Conservation (phyloP, 1,140 invertebrate genomes). For the Aphelinus certus region DNA sequence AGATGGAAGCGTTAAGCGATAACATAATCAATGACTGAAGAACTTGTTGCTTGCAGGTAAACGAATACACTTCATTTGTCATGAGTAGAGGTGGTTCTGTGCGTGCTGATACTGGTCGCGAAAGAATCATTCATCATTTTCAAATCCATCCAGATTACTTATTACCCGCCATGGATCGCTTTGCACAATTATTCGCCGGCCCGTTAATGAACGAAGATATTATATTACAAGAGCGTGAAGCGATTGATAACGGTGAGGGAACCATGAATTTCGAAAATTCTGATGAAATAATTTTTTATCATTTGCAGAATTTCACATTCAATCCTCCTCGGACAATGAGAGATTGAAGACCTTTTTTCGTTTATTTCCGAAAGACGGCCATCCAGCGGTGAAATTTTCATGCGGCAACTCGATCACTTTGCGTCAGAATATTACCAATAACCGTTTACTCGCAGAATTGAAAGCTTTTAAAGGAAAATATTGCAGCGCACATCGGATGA, state of each 20-base stretch:
- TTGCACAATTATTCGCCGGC: slow-evolving; percentile 88
- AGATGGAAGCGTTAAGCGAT: background rate
- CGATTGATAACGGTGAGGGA: slow-evolving; percentile 80
- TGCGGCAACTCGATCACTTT: slow-evolving; percentile 87
- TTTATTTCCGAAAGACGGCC: slow-evolving; percentile 71
- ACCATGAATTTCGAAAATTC: background rate
- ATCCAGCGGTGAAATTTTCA: slow-evolving; percentile 81
- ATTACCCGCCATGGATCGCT: slow-evolving; percentile 79
- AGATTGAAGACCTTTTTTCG: slow-evolving; percentile 79
- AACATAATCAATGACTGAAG: no score
- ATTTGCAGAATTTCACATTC: slow-evolving; percentile 77
- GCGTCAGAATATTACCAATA: slow-evolving; percentile 72
- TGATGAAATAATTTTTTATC: background rate
- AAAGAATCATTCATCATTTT: slow-evolving; percentile 87
- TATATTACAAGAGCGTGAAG: slow-evolving; percentile 89
- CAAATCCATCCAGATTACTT: slow-evolving; percentile 84
- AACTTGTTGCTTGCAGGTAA: slow-evolving; percentile 67
- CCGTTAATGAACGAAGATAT: slow-evolving; percentile 87
- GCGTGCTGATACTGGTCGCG: slow-evolving; percentile 85
- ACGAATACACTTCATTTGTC: slow-evolving; percentile 84
- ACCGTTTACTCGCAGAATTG: slow-evolving; percentile 71
- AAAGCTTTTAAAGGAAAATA: slow-evolving; percentile 82
- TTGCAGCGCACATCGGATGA: slow-evolving; percentile 92
- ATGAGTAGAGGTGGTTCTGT: slow-evolving; percentile 81
- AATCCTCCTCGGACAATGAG: slow-evolving; percentile 72